phyloP scores from a whole-genome alignment of 2,888 invertebrate genomes.

The Lithodes maja region DNA sequence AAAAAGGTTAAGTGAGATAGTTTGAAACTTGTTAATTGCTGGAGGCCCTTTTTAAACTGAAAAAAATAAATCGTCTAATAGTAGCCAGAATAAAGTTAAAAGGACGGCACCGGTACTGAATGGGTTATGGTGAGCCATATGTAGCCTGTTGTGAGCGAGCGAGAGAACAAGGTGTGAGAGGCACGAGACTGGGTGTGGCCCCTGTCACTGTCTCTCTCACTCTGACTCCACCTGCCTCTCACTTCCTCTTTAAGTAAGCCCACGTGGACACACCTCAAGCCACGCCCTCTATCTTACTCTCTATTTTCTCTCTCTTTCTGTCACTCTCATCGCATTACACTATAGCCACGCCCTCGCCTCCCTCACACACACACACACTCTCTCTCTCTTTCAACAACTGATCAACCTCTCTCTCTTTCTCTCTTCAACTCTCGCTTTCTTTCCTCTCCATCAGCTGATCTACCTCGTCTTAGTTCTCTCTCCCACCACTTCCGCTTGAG shows the following conservation, averaged over 20 bases:
- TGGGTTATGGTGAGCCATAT: background rate
- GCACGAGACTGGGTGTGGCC: background rate
- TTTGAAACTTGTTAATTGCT: too few species aligned
- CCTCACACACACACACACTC: background rate
- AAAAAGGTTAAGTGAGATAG: too few species aligned
- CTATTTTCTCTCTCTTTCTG: background rate
- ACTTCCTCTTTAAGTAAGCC: background rate
- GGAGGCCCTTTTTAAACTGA: too few species aligned
- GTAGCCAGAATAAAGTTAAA: too few species aligned
- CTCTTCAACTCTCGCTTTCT: background rate
- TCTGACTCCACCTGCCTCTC: background rate
- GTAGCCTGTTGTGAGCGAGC: background rate
- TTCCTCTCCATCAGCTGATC: too few species aligned
- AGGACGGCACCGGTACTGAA: background rate
- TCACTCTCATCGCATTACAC: background rate
- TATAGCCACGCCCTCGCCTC: background rate
- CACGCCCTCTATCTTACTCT: constrained; percentile 14
- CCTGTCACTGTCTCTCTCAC: background rate
- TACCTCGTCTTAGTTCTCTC: too few species aligned
- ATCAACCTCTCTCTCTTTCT: background rate
- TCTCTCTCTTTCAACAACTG: background rate
- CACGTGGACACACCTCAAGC: constrained; percentile 30
- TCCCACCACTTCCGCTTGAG: too few species aligned
- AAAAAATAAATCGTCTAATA: too few species aligned
- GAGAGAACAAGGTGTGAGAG: background rate